phyloP scores from a whole-genome alignment of 2,888 invertebrate genomes.

The Anodontia alba region DNA sequence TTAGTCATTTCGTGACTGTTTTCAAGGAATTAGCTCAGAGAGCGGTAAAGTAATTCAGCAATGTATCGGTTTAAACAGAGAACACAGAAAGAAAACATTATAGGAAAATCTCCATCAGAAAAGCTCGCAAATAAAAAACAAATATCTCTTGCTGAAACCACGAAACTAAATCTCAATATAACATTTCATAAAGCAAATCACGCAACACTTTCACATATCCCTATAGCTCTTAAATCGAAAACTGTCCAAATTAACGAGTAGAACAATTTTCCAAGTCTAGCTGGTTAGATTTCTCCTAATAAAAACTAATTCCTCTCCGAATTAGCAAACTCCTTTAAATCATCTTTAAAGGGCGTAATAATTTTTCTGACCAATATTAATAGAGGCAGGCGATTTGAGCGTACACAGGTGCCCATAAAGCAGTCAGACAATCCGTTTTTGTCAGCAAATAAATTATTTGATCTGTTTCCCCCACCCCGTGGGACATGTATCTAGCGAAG shows the following conservation, averaged over 20 bases:
- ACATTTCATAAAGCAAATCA: not conserved
- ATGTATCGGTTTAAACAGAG: no score
- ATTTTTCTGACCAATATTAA: constrained; percentile 18
- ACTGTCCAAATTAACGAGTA: constrained; percentile 3
- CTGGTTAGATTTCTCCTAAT: constrained; percentile 11
- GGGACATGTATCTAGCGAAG: constrained; percentile 1
- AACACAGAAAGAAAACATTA: no score
- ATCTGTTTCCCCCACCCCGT: not conserved
- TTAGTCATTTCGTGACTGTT: no score
- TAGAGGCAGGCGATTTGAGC: constrained; percentile 8
- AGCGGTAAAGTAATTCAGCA: no score
- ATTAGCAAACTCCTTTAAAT: constrained; percentile 9
- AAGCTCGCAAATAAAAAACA: no score
- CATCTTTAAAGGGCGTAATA: constrained; percentile 13
- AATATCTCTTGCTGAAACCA: not conserved
- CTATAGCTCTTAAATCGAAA: constrained; percentile 13
- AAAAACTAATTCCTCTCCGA: not conserved
- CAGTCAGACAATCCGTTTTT: constrained; percentile 47
- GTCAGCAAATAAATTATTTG: constrained; percentile 38
- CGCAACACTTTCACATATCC: constrained; percentile 1
- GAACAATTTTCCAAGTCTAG: not conserved
- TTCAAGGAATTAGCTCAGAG: no score
- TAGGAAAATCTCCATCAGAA: no score
- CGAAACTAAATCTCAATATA: not conserved
- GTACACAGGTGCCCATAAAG: constrained; percentile 43